Percentiles rank a stretch among this genome's conserved stretches.
These are phyloP conservation scores for Chaitophorus viminalis DNA, from an alignment of 2,888 invertebrate species.

Conservation along the genomic window DNA sequence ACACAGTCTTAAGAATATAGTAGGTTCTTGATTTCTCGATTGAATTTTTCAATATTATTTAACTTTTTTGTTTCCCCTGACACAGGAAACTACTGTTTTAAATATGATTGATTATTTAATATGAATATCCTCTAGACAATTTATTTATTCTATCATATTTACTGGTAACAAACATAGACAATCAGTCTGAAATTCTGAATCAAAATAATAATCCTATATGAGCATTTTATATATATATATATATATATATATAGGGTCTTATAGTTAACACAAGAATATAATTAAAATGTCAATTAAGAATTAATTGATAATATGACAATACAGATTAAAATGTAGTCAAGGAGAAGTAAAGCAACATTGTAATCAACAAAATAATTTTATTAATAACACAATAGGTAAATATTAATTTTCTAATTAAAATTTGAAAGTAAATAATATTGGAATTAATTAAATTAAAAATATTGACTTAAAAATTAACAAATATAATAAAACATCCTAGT, in stretches of 20 bases:
- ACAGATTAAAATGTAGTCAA: background rate
- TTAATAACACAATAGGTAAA: constrained; percentile 42
- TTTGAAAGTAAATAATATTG: constrained; percentile 56
- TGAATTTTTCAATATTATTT: too few species aligned
- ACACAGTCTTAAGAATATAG: too few species aligned
- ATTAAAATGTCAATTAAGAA: background rate
- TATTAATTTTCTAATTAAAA: constrained; percentile 54
- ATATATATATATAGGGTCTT: background rate
- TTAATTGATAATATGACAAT: background rate
- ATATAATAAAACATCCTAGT: constrained; percentile 43
- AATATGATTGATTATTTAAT: too few species aligned
- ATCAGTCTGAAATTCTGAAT: background rate
- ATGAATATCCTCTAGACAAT: too few species aligned
- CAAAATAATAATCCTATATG: background rate
- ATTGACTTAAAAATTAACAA: constrained; percentile 51
- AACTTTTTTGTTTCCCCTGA: too few species aligned
- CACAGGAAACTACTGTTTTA: too few species aligned
- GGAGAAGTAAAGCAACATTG: background rate
- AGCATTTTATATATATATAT: too few species aligned
- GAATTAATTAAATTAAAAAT: constrained; percentile 31
- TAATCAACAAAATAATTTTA: constrained; percentile 55
- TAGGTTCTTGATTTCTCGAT: too few species aligned
- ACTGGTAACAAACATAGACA: background rate
- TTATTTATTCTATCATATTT: too few species aligned
- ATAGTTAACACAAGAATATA: background rate